Base-by-base conservation (phyloP, 1,140 invertebrate genomes). In the Papilio dardanus region DNA sequence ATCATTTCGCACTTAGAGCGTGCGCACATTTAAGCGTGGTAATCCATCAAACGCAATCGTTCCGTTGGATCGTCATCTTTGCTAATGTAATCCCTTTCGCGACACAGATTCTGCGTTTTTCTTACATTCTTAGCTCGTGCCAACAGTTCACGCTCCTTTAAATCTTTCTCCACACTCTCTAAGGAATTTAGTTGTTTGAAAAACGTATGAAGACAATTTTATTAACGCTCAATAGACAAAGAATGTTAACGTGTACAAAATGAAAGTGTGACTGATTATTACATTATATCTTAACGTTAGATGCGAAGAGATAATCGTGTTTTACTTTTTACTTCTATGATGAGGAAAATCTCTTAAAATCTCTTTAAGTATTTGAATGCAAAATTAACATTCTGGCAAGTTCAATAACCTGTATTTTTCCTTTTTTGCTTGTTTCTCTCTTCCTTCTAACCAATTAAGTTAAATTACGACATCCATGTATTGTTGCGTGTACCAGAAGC, bases 101-200 rank as follows among this genome's bases (percentile, higher is more conserved):
- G 19, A 37, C 46, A 76, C 58, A 66, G 66, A 65, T 77, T 77
- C 66, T 67, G 74, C 73, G 28, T 85, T 85, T 88, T 87, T 84
- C 79, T 81, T 68, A 76, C 86, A 86, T 89, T 90, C 88, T 69
- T 77, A 77, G 82, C 90, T 85, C 88, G 90, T 88, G 90, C 87
- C 85, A 81, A 82, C 79, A 79, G 76, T 85, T 88, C 84, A 85
- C 82, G 82, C 69, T 83, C 83, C 81, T 80, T 85, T 76, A 77
- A 78, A 71, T 50, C 62, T 30, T 75, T 54, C 30, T 79, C 46
- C 74, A 77, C 58, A 30, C 75, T 78, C 77, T 76, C 74, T 79
- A 71, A 24, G 30, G 30, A 31, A 35, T 54, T 46, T 74, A 67
- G 35, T 50, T 50, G 40, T 58, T 71, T 65, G 71, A 75, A 68